phyloP scores from a whole-genome alignment of 2,113 vertebrate species.

The Saccopteryx bilineata region DNA sequence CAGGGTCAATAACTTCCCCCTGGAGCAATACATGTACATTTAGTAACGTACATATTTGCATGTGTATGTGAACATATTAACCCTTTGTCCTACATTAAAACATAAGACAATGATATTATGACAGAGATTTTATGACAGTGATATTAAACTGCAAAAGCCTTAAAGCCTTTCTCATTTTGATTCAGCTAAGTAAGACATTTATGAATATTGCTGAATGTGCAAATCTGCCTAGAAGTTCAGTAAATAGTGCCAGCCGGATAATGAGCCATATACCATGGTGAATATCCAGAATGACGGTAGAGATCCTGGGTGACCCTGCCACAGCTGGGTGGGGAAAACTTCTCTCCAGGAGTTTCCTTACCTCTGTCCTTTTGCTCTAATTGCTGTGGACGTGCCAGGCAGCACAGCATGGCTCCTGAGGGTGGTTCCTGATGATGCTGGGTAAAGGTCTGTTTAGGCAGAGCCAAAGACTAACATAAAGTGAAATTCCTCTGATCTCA shows the following conservation, averaged over 20 bases:
- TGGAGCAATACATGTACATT: not conserved
- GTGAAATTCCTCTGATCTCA: constrained; percentile 76
- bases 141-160: not conserved
- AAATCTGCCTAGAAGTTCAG: not conserved
- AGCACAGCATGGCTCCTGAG: constrained; percentile 67
- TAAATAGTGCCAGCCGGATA: not conserved
- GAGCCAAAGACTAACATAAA: constrained; percentile 61
- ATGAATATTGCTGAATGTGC: not conserved
- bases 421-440: constrained; percentile 74
- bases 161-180: not conserved
- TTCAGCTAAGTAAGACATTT: not conserved
- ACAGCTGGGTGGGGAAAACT: not conserved
- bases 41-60: not conserved
- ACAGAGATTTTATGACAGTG: not conserved
- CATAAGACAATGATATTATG: not conserved
- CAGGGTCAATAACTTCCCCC: not conserved
- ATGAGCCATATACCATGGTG: not conserved
- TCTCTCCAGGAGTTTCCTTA: constrained; percentile 54
- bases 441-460: constrained; percentile 79
- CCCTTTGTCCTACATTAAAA: not conserved
- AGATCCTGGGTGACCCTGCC: not conserved
- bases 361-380: constrained; percentile 76
- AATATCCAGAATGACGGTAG: not conserved
- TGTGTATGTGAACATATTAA: not conserved
- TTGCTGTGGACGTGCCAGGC: constrained; percentile 80